Evolutionary conservation across 2,888 invertebrate genomes (phyloP).

Genomic region (Omphaloscelis lunosa): DNA sequence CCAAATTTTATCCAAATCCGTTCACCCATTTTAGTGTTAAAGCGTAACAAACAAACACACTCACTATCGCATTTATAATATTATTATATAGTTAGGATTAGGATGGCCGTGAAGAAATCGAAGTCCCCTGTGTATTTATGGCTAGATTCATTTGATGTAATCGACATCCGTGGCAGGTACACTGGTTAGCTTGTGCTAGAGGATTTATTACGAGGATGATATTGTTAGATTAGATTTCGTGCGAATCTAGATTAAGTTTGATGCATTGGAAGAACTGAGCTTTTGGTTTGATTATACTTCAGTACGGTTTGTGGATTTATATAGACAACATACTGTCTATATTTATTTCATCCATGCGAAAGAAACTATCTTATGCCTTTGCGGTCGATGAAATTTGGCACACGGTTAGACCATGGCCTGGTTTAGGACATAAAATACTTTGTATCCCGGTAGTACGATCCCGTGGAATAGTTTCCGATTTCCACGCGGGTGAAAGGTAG

Average conservation of each 20-base stretch:
- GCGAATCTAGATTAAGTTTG: constrained; percentile 38
- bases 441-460: too few species aligned
- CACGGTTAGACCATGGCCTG: background rate
- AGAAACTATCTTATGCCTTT: background rate
- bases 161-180: constrained; percentile 51
- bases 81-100: background rate
- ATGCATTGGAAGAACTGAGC: constrained; percentile 16
- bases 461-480: background rate
- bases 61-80: background rate
- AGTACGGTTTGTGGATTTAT: background rate
- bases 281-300: background rate
- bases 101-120: constrained; percentile 48
- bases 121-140: constrained; percentile 62
- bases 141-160: constrained; percentile 64
- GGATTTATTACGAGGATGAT: constrained; percentile 54
- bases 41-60: background rate
- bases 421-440: too few species aligned
- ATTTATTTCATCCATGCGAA: background rate
- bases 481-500: background rate
- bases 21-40: background rate
- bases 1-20: background rate
- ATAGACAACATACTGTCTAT: background rate
- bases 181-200: constrained; percentile 40
- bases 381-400: background rate
- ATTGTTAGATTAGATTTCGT: constrained; percentile 46